A percentile compares a stretch with the other conserved stretches of the same genome.
Conservation (phyloP, 2,797 vertebrate species). For the Pangasius larnaudii region DNA sequence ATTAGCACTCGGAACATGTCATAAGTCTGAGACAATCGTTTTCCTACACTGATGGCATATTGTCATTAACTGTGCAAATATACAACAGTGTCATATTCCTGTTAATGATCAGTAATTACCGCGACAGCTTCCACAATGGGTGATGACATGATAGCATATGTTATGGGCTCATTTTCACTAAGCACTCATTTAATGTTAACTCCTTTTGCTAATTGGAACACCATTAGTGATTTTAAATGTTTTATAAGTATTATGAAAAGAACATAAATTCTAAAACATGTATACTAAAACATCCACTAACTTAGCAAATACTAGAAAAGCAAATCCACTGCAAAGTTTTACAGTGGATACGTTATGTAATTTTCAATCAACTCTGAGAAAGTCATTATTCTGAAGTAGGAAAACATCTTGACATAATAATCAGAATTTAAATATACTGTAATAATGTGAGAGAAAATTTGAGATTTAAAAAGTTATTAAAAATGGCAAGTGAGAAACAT, state of each 20-base stretch:
- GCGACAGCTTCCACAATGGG: neutral
- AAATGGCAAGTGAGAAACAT: neutral
- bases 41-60: neutral
- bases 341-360: neutral
- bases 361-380: neutral
- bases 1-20: too few species aligned
- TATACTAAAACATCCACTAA: neutral
- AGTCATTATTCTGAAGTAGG: neutral
- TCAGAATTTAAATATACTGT: neutral
- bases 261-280: neutral
- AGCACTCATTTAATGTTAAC: neutral
- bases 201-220: neutral
- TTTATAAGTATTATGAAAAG: neutral
- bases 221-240: neutral
- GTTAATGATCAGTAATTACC: neutral
- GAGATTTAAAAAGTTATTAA: neutral
- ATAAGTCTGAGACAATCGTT: neutral
- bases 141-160: neutral
- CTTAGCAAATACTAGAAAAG: neutral
- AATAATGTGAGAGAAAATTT: neutral
- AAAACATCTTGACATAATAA: neutral
- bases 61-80: neutral
- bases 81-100: neutral
- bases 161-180: neutral
- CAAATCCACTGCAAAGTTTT: neutral